Evolutionary conservation across 2,888 invertebrate species (phyloP).

Genomic region (Lithophane leautieri): DNA sequence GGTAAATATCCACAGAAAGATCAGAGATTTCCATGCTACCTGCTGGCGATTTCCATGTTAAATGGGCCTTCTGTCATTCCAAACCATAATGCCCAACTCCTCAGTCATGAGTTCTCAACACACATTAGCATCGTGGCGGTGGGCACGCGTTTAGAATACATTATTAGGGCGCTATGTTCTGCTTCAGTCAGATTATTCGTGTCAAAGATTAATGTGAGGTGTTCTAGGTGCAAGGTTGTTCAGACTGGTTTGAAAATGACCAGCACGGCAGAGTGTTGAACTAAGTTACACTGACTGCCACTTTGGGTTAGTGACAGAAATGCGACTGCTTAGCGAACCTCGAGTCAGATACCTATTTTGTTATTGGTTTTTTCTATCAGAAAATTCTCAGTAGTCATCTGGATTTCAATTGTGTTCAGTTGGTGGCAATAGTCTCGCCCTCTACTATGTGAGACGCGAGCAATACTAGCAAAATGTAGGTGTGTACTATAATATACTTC

Average conservation of each 20-base stretch:
- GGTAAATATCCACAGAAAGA: neutral
- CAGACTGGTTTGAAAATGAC: neutral
- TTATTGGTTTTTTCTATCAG: neutral
- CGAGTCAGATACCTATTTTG: neutral
- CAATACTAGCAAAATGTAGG: neutral
- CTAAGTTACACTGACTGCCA: neutral
- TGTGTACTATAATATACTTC: too few species aligned
- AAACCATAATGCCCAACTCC: neutral
- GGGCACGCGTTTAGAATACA: slow-evolving; percentile 40
- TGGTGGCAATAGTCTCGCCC: neutral
- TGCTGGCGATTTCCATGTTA: neutral
- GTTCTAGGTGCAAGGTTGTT: neutral
- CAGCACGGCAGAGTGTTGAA: neutral
- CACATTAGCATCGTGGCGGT: slow-evolving; percentile 51
- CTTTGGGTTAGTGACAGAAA: neutral
- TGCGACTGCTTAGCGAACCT: neutral
- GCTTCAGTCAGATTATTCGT: slow-evolving; percentile 25
- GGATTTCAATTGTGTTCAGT: neutral
- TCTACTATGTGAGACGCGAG: neutral
- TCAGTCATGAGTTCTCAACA: slow-evolving; percentile 44
- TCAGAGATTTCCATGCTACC: neutral
- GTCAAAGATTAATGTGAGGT: slow-evolving; percentile 24
- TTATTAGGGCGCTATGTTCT: slow-evolving; percentile 22
- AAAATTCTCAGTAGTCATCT: neutral
- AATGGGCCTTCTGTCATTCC: slow-evolving; percentile 12